These are phyloP conservation scores for Delichon dasypus DNA, from an alignment of 2,797 vertebrate genomes.

Conservation along the genomic window DNA sequence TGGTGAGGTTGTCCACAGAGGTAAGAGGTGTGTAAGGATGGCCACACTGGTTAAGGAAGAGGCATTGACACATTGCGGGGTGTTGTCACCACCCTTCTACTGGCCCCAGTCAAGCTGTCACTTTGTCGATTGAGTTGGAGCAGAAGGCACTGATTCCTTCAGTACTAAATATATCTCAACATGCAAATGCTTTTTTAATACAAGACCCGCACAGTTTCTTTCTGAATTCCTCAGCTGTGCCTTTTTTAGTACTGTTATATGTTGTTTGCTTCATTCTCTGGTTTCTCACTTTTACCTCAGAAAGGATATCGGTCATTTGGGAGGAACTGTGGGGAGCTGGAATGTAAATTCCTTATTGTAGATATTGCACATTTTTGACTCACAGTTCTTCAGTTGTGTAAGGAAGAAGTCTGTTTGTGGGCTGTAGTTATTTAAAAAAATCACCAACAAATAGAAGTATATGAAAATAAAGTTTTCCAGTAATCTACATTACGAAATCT, in stretches of 20 bases:
- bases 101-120: neutral
- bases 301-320: constrained; percentile 30
- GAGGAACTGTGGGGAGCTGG: constrained; percentile 49
- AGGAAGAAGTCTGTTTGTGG: constrained; percentile 19
- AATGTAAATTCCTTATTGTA: constrained; percentile 49
- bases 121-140: neutral
- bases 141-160: neutral
- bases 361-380: constrained; percentile 51
- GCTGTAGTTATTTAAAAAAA: neutral
- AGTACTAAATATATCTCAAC: neutral
- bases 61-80: fast-evolving
- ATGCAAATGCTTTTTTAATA: neutral
- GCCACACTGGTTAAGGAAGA: neutral
- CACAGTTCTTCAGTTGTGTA: constrained; percentile 2
- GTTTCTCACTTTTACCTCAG: neutral
- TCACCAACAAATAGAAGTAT: neutral
- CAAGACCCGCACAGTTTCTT: neutral
- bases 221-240: neutral
- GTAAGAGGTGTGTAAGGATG: neutral
- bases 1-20: neutral
- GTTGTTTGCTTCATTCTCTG: neutral
- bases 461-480: constrained; percentile 1
- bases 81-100: neutral
- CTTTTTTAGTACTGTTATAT: neutral
- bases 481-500: constrained; percentile 8